phyloP scores from a whole-genome alignment of 2,113 vertebrate genomes.

The Tonatia bakeri region DNA sequence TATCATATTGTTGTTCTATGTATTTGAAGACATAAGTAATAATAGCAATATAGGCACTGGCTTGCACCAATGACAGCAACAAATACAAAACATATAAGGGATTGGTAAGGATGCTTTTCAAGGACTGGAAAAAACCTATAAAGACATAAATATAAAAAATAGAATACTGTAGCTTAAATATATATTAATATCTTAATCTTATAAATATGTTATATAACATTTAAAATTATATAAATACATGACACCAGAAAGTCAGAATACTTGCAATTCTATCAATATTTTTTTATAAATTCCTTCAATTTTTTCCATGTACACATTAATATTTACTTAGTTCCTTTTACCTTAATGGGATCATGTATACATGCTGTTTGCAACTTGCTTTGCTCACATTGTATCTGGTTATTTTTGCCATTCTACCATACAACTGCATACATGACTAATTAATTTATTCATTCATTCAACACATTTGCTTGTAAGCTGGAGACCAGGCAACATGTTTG shows the following conservation, averaged over 20 bases:
- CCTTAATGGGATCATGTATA: background rate
- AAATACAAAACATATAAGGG: conserved; percentile 83
- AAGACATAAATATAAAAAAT: conserved; percentile 38
- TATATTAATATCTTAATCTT: background rate
- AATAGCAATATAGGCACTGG: conserved; percentile 85
- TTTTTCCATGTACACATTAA: background rate
- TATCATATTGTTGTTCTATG: conserved; percentile 93
- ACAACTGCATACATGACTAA: background rate
- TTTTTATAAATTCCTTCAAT: background rate
- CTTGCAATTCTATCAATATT: background rate
- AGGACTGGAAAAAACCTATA: conserved; percentile 86
- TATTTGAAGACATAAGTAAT: conserved; percentile 92
- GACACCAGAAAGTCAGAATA: background rate
- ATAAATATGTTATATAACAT: background rate
- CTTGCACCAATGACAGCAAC: conserved; percentile 79
- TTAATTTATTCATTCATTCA: background rate
- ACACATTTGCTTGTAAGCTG: background rate
- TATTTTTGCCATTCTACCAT: background rate
- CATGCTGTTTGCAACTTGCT: background rate
- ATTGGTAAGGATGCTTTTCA: conserved; percentile 87
- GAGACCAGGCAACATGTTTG: background rate
- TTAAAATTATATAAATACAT: background rate
- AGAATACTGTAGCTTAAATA: background rate
- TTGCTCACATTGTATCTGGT: background rate
- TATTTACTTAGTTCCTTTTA: conserved; percentile 16